Conservation (phyloP, 2,113 vertebrate species). For the Isichthys henryi region DNA sequence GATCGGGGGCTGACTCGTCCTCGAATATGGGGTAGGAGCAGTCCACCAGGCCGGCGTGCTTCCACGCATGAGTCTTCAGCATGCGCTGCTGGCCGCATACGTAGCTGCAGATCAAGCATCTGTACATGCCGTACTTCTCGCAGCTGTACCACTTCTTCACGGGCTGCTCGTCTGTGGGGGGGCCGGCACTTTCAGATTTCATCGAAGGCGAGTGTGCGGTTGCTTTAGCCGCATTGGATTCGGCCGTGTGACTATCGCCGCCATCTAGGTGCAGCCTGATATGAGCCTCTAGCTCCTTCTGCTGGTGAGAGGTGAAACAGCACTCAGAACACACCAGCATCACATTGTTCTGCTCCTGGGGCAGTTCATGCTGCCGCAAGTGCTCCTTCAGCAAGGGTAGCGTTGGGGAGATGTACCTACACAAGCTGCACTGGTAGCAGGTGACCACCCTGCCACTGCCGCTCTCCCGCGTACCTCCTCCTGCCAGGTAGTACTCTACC, state of each 20-base stretch:
- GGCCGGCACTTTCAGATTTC: background rate
- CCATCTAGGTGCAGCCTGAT: conserved; percentile 65
- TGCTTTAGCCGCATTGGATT: conserved; percentile 33
- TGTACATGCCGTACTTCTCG: conserved; percentile 86
- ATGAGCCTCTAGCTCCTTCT: conserved; percentile 81
- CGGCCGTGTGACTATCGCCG: conserved; percentile 26
- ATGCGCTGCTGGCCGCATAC: conserved; percentile 95
- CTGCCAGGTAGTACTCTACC: conserved; percentile 39
- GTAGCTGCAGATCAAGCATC: conserved; percentile 92
- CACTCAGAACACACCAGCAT: conserved; percentile 92
- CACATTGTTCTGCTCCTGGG: conserved; percentile 77
- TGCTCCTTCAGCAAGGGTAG: conserved; percentile 79
- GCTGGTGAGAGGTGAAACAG: conserved; percentile 73
- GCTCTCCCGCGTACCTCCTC: conserved; percentile 37
- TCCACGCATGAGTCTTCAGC: conserved; percentile 96
- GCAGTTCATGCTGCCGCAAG: conserved; percentile 73
- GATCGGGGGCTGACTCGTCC: conserved; percentile 63
- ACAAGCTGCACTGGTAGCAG: conserved; percentile 89
- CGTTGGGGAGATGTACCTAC: conserved; percentile 75
- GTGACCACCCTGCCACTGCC: conserved; percentile 61
- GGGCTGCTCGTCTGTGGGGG: conserved; percentile 30
- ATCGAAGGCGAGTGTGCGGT: background rate
- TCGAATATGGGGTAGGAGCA: conserved; percentile 96
- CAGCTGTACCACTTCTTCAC: conserved; percentile 82
- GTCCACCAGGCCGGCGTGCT: conserved; percentile 87